Base-by-base conservation (phyloP, 2,113 vertebrate species). In the Psilopsiagon aurifrons region DNA sequence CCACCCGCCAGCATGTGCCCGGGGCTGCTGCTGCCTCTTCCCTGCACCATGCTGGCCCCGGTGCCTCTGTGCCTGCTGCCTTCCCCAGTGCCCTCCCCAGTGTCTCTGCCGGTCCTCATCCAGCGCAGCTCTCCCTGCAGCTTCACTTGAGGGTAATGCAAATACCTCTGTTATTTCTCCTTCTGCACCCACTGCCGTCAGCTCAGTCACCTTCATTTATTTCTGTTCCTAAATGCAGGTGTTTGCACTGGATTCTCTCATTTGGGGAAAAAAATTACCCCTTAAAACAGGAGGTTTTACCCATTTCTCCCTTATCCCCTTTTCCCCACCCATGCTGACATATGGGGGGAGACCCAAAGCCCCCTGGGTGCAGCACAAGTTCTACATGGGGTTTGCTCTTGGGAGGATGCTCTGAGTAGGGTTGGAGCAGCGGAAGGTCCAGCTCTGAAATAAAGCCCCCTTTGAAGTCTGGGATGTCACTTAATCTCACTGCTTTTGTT, bases 401-500 rank as follows among this genome's bases (percentile, higher is more conserved):
- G 5, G 52, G 39, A 31, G 22, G 47, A 29, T 49, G 62, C 67
- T 71, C 5, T 0, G 23, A 66, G 83, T 54, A 9, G 64, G 37
- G 19, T 16, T 27, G 80, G 52, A 88, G 74, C 79, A 46, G 29
- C 3, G 46, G 49, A 24, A 76, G 49, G 69, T 70, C 93, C 51
- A 23, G 69, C 69, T 70, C 91, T 29, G 68, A 7, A 54, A 33
- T 64, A 54, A 57, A 91, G 25, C n/a, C 60, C 77, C 33, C 83
- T 97, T 95, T 97, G 94, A 94, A 91, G 95, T 94, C 89, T 49
- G 57, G 52, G 31, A 27, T 52, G 54, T 82, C 52, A 3, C 77
- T 29, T 79, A n/a, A 66, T 91, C 88, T 88, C 10, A 0, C 47
- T 24, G 73, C 83, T 84, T 88, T 83, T 89, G 88, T 60, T 88